phyloP scores from a whole-genome alignment of 1,140 invertebrate genomes.

The Cydia pomonella region DNA sequence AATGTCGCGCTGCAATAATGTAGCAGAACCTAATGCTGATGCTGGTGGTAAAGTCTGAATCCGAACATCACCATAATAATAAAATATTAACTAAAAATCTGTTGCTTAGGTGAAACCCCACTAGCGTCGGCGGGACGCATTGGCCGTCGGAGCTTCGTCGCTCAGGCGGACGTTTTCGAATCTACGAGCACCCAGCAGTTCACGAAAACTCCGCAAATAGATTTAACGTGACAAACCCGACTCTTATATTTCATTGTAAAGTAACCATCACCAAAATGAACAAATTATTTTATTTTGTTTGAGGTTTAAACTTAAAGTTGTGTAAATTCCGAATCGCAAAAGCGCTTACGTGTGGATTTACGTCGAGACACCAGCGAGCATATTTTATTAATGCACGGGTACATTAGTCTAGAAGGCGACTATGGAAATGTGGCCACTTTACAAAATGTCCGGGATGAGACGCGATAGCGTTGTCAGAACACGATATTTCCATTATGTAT shows the following conservation, averaged over 20 bases:
- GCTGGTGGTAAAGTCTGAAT: no score
- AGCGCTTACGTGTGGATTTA: slow-evolving; percentile 63
- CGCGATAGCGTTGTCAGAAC: slow-evolving; percentile 79
- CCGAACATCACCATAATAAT: no score
- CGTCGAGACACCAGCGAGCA: slow-evolving; percentile 54
- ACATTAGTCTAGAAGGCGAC: slow-evolving; percentile 65
- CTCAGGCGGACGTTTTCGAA: slow-evolving; percentile 17
- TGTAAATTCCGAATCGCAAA: slow-evolving; percentile 38
- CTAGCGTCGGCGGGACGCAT: slow-evolving; percentile 58
- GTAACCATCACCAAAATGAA: slow-evolving; percentile 19
- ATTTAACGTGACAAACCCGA: slow-evolving; percentile 8
- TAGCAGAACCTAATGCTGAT: no score
- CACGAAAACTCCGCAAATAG: slow-evolving; percentile 13
- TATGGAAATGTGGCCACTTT: slow-evolving; percentile 72
- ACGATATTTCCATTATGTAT: slow-evolving; percentile 81
- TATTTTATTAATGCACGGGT: slow-evolving; percentile 61
- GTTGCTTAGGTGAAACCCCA: slow-evolving; percentile 68
- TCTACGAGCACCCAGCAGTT: slow-evolving; percentile 8
- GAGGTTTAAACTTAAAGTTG: slow-evolving; percentile 8
- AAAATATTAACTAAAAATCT: background rate
- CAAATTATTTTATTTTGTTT: slow-evolving; percentile 21
- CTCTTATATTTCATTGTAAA: slow-evolving; percentile 26
- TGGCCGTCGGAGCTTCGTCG: slow-evolving; percentile 36
- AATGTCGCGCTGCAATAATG: no score
- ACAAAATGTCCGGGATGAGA: slow-evolving; percentile 78